These are phyloP conservation scores for Heteromormyrus szaboi DNA, from an alignment of 2,797 vertebrate species.

Conservation along the genomic window DNA sequence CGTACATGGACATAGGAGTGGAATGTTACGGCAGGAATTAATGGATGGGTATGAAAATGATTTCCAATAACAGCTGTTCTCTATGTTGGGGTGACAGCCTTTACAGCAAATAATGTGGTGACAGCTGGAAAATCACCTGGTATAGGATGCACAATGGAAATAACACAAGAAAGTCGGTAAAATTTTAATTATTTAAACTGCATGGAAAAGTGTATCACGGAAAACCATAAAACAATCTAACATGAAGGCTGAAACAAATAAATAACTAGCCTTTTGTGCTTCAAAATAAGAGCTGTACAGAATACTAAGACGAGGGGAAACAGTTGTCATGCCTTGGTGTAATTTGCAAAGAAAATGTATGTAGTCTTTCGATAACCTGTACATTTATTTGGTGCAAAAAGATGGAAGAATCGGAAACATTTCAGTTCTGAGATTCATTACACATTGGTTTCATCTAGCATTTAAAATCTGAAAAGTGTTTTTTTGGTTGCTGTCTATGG, in stretches of 20 bases:
- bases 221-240: slow-evolving; percentile 47
- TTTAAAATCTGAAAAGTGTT: neutral
- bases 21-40: neutral
- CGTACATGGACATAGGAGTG: neutral
- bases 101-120: neutral
- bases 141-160: neutral
- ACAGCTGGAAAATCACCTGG: neutral
- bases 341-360: neutral
- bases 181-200: neutral
- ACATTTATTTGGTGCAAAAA: neutral
- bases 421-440: neutral
- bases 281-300: slow-evolving; percentile 26
- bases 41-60: neutral
- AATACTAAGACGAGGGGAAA: slow-evolving; percentile 13
- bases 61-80: neutral
- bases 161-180: neutral
- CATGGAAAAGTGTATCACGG: neutral
- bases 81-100: neutral
- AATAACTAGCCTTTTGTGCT: slow-evolving; percentile 43
- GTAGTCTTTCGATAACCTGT: neutral
- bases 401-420: neutral
- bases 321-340: neutral
- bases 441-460: neutral
- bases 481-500: slow-evolving; percentile 1
- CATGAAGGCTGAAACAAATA: slow-evolving; percentile 43